phyloP scores from a whole-genome alignment of 2,797 vertebrate species.

The Vespertilio murinus region DNA sequence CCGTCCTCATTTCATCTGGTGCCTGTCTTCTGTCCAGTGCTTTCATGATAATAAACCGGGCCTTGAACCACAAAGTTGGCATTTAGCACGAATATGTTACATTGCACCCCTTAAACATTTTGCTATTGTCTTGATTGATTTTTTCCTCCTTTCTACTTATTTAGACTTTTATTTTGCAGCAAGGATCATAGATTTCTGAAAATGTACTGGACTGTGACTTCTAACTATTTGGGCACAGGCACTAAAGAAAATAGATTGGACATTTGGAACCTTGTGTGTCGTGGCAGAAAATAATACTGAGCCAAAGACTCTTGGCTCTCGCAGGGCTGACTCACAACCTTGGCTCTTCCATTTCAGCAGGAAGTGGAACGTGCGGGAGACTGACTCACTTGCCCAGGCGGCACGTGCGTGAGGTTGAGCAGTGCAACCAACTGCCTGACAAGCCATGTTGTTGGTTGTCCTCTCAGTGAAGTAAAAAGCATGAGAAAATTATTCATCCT shows the following conservation, averaged over 20 bases:
- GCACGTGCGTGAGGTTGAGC: slow-evolving; percentile 63
- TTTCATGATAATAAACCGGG: slow-evolving; percentile 51
- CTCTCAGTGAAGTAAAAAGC: slow-evolving; percentile 70
- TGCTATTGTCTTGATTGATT: slow-evolving; percentile 65
- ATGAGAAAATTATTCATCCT: slow-evolving; percentile 82
- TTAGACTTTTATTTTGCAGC: slow-evolving; percentile 62
- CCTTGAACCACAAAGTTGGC: slow-evolving; percentile 65
- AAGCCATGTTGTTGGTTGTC: slow-evolving; percentile 62
- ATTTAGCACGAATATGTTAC: slow-evolving; percentile 53
- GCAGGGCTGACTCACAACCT: slow-evolving; percentile 76
- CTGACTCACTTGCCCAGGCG: slow-evolving; percentile 67
- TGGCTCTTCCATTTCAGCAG: slow-evolving; percentile 72
- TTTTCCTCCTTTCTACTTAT: slow-evolving; percentile 49
- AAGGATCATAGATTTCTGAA: slow-evolving; percentile 72
- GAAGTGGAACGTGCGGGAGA: slow-evolving; percentile 61
- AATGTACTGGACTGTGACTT: slow-evolving; percentile 65
- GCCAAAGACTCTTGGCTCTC: slow-evolving; percentile 65
- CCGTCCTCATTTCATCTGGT: slow-evolving; percentile 64
- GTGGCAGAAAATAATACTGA: slow-evolving; percentile 63
- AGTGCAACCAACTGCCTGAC: slow-evolving; percentile 67
- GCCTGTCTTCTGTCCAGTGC: slow-evolving; percentile 37
- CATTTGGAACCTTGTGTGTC: slow-evolving; percentile 61
- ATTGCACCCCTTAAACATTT: slow-evolving; percentile 16
- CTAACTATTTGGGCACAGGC: slow-evolving; percentile 50
- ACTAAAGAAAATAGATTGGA: slow-evolving; percentile 69